Percentiles rank a stretch among this genome's conserved stretches.
Evolutionary conservation across 2,888 invertebrate species (phyloP).

Genomic region (Sinelater perroti): DNA sequence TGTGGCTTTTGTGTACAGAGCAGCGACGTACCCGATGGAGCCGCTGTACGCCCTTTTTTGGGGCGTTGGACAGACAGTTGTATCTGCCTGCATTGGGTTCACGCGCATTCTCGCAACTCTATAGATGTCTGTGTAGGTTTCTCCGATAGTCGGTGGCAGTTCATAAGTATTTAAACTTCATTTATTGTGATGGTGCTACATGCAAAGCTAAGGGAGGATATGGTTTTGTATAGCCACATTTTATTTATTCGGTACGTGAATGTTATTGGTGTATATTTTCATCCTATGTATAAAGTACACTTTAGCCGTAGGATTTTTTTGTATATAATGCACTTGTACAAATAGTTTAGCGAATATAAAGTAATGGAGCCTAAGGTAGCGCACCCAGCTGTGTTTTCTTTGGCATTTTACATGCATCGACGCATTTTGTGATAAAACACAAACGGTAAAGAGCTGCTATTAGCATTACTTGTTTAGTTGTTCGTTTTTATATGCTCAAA

Average conservation of each 20-base stretch:
- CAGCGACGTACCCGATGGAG: conserved; percentile 88
- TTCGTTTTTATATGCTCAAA: too few relatives aligned
- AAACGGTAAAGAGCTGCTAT: too few relatives aligned
- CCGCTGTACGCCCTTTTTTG: conserved; percentile 92
- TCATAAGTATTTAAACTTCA: conserved; percentile 40
- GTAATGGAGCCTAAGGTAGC: conserved; percentile 24
- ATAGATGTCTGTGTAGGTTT: conserved; percentile 58
- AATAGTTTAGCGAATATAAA: conserved; percentile 35
- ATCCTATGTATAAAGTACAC: conserved; percentile 46
- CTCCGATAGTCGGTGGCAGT: conserved; percentile 15
- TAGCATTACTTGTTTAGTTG: too few relatives aligned
- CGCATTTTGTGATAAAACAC: background rate
- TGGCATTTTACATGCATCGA: background rate
- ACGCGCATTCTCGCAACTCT: conserved; percentile 92
- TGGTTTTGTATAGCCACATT: conserved; percentile 26
- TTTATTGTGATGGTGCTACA: conserved; percentile 59
- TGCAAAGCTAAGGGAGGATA: conserved; percentile 45
- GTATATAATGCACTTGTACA: conserved; percentile 54
- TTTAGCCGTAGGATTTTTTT: conserved; percentile 50
- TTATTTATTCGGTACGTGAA: conserved; percentile 29
- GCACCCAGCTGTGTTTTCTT: too few relatives aligned
- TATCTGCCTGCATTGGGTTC: conserved; percentile 90
- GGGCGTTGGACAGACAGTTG: conserved; percentile 93
- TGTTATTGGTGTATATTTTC: conserved; percentile 44
- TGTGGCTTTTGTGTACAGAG: conserved; percentile 92